These are phyloP conservation scores for Petrolisthes cinctipes DNA, from an alignment of 2,888 invertebrate genomes.

Conservation along the genomic window DNA sequence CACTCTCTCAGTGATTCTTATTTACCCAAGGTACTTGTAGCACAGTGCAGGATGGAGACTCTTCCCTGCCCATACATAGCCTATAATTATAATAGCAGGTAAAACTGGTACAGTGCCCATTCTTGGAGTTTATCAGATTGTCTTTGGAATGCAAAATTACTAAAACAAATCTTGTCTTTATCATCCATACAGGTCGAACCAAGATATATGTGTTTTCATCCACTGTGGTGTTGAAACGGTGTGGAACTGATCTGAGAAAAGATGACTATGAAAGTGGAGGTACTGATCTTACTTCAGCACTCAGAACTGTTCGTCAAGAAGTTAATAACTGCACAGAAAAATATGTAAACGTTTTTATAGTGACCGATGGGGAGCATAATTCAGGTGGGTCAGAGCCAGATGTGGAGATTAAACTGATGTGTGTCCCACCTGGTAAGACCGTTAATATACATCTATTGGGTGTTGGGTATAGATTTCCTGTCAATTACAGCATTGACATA, in stretches of 20 bases:
- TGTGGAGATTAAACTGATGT: constrained; percentile 36
- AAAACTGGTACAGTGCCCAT: too few species aligned
- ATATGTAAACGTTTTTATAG: constrained; percentile 39
- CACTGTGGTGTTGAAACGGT: constrained; percentile 22
- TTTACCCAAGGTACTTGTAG: not conserved
- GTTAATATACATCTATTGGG: constrained; percentile 50
- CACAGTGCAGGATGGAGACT: too few species aligned
- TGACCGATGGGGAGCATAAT: constrained; percentile 54
- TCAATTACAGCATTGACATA: constrained; percentile 55
- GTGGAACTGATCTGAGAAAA: constrained; percentile 9
- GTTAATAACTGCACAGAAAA: constrained; percentile 33
- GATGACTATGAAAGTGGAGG: constrained; percentile 11
- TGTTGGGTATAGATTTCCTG: constrained; percentile 36
- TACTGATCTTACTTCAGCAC: constrained; percentile 42
- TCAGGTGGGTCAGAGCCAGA: constrained; percentile 32
- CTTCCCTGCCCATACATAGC: too few species aligned
- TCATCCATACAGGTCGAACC: constrained; percentile 37
- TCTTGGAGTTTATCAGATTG: too few species aligned
- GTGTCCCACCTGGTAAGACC: constrained; percentile 33
- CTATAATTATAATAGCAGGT: too few species aligned
- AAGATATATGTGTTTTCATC: constrained; percentile 48
- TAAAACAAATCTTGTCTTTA: not conserved
- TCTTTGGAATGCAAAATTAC: too few species aligned
- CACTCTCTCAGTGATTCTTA: too few species aligned
- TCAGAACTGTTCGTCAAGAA: constrained; percentile 32